Percentiles rank a stretch among this genome's conserved stretches.
Conservation (phyloP, 2,797 vertebrate species). For the Arctocebus calabarensis region DNA sequence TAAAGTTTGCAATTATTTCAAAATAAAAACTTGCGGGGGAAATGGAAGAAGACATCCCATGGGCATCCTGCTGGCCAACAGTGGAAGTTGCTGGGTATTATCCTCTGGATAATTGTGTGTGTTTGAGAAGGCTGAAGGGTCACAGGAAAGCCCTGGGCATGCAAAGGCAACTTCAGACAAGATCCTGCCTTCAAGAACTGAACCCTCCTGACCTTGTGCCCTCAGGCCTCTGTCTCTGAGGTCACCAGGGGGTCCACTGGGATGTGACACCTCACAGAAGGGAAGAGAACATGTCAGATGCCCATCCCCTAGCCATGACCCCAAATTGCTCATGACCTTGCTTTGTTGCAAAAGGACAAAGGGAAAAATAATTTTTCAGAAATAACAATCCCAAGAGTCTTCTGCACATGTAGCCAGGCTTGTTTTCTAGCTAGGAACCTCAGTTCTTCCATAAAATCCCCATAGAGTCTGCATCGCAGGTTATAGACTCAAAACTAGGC, state of each 20-base stretch:
- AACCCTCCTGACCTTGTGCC: not conserved
- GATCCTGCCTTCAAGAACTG: not conserved
- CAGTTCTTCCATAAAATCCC: not conserved
- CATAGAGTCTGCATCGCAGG: not conserved
- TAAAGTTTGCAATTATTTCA: not conserved
- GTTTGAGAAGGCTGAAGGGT: not conserved
- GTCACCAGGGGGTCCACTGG: not conserved
- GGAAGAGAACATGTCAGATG: not conserved
- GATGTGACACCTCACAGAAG: not conserved
- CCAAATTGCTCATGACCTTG: not conserved
- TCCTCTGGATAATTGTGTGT: not conserved
- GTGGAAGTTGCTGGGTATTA: not conserved
- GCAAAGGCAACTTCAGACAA: not conserved
- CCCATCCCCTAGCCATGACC: not conserved
- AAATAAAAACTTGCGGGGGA: not conserved
- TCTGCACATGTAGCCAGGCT: not conserved
- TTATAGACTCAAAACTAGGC: not conserved
- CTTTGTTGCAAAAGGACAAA: constrained; percentile 24
- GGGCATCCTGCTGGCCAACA: not conserved
- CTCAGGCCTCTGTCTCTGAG: not conserved
- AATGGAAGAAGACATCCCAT: not conserved
- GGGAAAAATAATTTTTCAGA: not conserved
- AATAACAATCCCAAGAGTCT: not conserved
- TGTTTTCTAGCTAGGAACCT: constrained; percentile 33
- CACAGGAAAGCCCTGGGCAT: not conserved